Base-by-base conservation (phyloP, 2,797 vertebrate species). In the Hapalemur alaotrensis region DNA sequence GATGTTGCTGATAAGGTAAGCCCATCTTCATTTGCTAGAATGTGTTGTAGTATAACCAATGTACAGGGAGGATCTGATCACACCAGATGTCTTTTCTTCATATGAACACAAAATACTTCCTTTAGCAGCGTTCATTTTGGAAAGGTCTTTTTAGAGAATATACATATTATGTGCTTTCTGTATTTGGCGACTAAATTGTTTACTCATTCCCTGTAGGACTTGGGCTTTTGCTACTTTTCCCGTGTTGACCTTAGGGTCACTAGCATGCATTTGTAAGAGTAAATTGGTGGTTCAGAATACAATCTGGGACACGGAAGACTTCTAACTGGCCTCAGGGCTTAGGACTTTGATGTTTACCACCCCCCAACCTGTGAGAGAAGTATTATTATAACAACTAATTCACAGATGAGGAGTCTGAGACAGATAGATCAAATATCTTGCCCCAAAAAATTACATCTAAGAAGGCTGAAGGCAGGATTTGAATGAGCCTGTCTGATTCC, bases 1-100 rank as follows among this genome's bases (percentile, higher is more conserved):
- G 99, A 99, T 96, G 97, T 99, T 43, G 99, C 98, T 17, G 99
- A 99, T 98, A 99, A 99, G 99, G 99, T 99, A 98, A 98, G 98
- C 35, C 88, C 73, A 35, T 67, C 63, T 86, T 84, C 10, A 5
- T 18, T 50, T 69, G 50, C 46, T 46, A 61, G 72, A 23, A 48
- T 76, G 83, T 38, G 57, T 12, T 22, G 20, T 12, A 15, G 0
- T 50, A 1, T 14, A 32, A 73, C 7, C 28, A 14, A 28, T 46
- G 43, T 18, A 1, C 73, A 91, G 48, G 25, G 48, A 67, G 43
- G 86, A 86, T 59, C 32, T 38, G 28, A 30, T 61, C 22, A 38
- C 12, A 61, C n/a, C 11, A 30, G 30, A 76, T 38, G 30, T n/a
- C 54, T 82, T 96, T 69, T 70, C 28, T 80, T 91, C 38, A 18